Evolutionary conservation across 2,797 vertebrate species (phyloP), one percentile per base, ranked within the genome.

Genomic region (Mormyrops boulengeri): DNA sequence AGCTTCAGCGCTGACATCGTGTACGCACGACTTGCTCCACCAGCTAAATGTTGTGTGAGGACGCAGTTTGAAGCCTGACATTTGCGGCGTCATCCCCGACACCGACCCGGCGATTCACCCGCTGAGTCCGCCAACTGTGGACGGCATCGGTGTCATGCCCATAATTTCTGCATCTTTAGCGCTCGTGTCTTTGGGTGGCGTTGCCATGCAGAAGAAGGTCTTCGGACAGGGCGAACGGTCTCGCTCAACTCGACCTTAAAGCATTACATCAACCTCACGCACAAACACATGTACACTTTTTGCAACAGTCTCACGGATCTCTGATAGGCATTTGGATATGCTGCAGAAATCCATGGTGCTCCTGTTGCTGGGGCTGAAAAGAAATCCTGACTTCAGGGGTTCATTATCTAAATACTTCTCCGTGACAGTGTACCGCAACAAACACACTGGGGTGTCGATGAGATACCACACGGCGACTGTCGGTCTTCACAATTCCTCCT

Each of bases 361-460:
- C 26, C 50, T 26, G 49, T 22, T 87, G 50, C 69, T n/a, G 22
- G 22, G 69, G 9, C 19, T 85, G 91, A 73, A 88, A 57, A 53
- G 57, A 62, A 84, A 85, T 89, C 26, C 38, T 55, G 77, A 85
- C 82, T 66, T 44, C 89, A 85, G 55, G 82, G 34, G 57, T 86
- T 30, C 55, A 22, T 89, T 86, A 50, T 69, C 55, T 52, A 60
- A 19, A 30, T 52, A 69, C 57, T 85, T 85, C 47, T n/a, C 14
- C 84, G 34, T 89, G 19, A 85, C 53, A 26, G 38, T 49, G 53
- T 52, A 89, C 77, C 17, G 52, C 73, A 89, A 86, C 55, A 69
- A 86, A 52, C 89, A 26, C 53, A 66, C 14, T 19, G 69, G 80
- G 80, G 77, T 53, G 77, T 14, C 12, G 55, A 66, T 77, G 88